phyloP scores from a whole-genome alignment of 2,113 vertebrate species.

The Mixornis gularis region DNA sequence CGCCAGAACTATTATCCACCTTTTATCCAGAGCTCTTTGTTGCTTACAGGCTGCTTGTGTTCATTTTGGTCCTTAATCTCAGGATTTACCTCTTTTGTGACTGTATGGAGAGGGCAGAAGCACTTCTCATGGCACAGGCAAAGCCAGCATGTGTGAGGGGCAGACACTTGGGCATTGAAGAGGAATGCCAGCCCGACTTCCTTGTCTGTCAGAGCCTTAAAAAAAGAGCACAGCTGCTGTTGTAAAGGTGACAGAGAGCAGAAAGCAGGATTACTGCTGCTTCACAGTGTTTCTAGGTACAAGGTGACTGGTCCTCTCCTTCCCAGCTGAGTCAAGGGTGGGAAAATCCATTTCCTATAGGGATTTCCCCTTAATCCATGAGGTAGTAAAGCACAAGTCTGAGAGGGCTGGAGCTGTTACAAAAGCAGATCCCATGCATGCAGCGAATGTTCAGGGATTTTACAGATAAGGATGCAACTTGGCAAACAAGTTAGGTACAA shows the following conservation, averaged over 20 bases:
- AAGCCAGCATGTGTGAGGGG: not conserved
- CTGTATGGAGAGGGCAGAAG: not conserved
- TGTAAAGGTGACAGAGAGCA: not conserved
- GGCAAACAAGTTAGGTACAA: not conserved
- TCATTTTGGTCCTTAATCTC: not conserved
- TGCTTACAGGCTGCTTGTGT: not conserved
- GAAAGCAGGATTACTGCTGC: not conserved
- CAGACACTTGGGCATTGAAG: not conserved
- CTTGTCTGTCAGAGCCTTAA: not conserved
- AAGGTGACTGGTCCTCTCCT: not conserved
- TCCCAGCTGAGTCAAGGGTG: not conserved
- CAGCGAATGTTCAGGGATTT: not conserved
- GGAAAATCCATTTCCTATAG: not conserved
- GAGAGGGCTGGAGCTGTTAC: not conserved
- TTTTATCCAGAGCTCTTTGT: not conserved
- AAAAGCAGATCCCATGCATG: rapidly evolving
- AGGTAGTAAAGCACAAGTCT: not conserved
- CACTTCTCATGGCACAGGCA: rapidly evolving
- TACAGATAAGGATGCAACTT: not conserved
- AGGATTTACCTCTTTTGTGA: not conserved
- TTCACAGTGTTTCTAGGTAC: not conserved
- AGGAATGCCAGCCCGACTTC: not conserved
- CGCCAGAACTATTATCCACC: not conserved
- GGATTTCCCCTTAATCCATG: not conserved
- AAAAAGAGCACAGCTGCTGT: not conserved